Conservation (phyloP, 2,888 invertebrate genomes). For the Danaus chrysippus region DNA sequence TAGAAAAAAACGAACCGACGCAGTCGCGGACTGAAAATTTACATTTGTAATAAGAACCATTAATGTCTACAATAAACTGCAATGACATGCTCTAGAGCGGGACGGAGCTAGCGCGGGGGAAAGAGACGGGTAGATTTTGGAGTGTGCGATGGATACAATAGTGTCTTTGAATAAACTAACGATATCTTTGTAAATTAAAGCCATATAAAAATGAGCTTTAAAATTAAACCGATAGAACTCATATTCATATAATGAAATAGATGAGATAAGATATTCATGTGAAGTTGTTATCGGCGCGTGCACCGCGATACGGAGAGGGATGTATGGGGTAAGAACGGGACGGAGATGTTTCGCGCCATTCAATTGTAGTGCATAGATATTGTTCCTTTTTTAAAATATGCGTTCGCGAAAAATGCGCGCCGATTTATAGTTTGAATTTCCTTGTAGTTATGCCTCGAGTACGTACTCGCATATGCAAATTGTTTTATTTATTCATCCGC, state of each 20-base stretch:
- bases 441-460: slow-evolving; percentile 55
- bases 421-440: slow-evolving; percentile 69
- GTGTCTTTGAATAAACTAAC: slow-evolving; percentile 39
- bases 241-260: slow-evolving; percentile 26
- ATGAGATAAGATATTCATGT: slow-evolving; percentile 25
- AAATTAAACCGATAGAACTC: slow-evolving; percentile 29
- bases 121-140: slow-evolving; percentile 48
- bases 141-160: slow-evolving; percentile 71
- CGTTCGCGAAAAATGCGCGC: slow-evolving; percentile 73
- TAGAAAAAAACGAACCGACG: slow-evolving; percentile 70
- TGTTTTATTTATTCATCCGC: slow-evolving; percentile 41
- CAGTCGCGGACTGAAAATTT: slow-evolving; percentile 74
- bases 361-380: slow-evolving; percentile 73
- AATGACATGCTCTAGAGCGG: slow-evolving; percentile 65
- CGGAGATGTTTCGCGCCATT: slow-evolving; percentile 45
- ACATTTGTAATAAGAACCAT: slow-evolving; percentile 77
- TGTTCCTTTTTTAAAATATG: slow-evolving; percentile 41
- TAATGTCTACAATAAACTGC: slow-evolving; percentile 78
- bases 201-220: slow-evolving; percentile 35
- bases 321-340: slow-evolving; percentile 50
- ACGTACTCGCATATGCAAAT: slow-evolving; percentile 32
- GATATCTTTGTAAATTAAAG: slow-evolving; percentile 30
- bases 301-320: slow-evolving; percentile 53
- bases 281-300: slow-evolving; percentile 51
- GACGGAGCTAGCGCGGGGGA: slow-evolving; percentile 57